A percentile compares a stretch with the other conserved stretches of the same genome.
These are phyloP conservation scores for Aythya baeri DNA, from an alignment of 2,113 vertebrate species.

Conservation along the genomic window DNA sequence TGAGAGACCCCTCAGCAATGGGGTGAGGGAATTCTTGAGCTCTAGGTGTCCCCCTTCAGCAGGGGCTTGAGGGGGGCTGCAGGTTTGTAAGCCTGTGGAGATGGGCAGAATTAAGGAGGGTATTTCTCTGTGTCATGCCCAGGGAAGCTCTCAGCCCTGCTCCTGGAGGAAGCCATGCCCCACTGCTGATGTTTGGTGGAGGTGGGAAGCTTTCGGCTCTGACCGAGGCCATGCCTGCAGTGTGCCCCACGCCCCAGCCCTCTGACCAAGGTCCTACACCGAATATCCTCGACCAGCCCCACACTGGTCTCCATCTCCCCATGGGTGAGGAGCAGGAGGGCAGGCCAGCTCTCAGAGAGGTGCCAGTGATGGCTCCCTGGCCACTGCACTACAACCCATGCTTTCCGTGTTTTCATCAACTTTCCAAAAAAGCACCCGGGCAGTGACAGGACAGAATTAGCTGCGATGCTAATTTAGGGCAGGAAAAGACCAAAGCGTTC, in stretches of 20 bases:
- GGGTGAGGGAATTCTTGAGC: background rate
- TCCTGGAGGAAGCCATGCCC: background rate
- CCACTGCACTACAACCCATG: background rate
- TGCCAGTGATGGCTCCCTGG: background rate
- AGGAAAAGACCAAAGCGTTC: background rate
- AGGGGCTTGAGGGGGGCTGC: background rate
- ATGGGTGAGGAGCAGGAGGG: background rate
- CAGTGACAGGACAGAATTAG: background rate
- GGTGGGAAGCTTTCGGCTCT: accelerated
- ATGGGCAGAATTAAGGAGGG: background rate
- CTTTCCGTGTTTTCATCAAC: background rate
- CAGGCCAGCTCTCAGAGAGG: background rate
- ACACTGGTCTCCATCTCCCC: background rate
- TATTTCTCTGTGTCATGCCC: background rate
- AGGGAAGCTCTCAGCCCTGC: background rate
- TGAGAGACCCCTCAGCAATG: background rate
- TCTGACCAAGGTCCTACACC: background rate
- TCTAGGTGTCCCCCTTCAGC: accelerated
- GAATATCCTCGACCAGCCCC: background rate
- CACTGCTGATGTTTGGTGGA: background rate
- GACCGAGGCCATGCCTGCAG: background rate
- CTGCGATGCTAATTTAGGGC: accelerated
- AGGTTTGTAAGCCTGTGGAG: no score
- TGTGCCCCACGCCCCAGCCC: background rate
- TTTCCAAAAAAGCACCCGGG: background rate